Evolutionary conservation across 2,888 invertebrate species (phyloP).

Genomic region (Drosophila anomalata): DNA sequence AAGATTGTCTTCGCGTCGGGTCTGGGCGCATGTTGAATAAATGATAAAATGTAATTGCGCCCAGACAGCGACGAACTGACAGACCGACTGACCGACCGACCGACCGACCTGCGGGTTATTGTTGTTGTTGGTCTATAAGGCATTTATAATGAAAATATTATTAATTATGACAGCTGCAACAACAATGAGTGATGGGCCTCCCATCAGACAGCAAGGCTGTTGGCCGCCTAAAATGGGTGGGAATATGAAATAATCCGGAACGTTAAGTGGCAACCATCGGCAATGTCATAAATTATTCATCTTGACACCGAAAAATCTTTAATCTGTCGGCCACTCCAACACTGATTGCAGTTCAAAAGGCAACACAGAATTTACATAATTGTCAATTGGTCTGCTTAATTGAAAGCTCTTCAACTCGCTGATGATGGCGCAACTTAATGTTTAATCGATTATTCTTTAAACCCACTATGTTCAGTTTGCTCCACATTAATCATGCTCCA

Average conservation of each 20-base stretch:
- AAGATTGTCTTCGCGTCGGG: slow-evolving; percentile 35
- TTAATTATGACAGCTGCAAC: slow-evolving; percentile 73
- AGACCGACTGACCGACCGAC: background rate
- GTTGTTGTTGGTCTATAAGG: slow-evolving; percentile 58
- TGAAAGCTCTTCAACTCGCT: slow-evolving; percentile 54
- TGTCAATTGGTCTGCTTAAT: slow-evolving; percentile 70
- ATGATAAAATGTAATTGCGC: slow-evolving; percentile 79
- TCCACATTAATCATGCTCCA: slow-evolving; percentile 60
- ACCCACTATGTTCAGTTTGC: slow-evolving; percentile 40
- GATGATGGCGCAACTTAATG: slow-evolving; percentile 47
- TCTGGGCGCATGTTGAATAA: slow-evolving; percentile 73
- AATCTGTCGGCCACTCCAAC: slow-evolving; percentile 52
- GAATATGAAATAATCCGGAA: slow-evolving; percentile 30
- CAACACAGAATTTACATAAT: slow-evolving; percentile 57
- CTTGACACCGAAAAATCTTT: slow-evolving; percentile 63
- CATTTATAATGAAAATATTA: slow-evolving; percentile 80
- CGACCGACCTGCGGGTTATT: slow-evolving; percentile 36
- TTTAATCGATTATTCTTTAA: slow-evolving; percentile 60
- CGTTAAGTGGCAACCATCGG: slow-evolving; percentile 10
- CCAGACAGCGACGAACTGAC: slow-evolving; percentile 20
- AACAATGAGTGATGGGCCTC: slow-evolving; percentile 70
- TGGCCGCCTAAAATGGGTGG: slow-evolving; percentile 15
- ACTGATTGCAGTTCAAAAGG: slow-evolving; percentile 75
- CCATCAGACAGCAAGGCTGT: slow-evolving; percentile 48
- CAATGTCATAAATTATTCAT: slow-evolving; percentile 70